Evolutionary conservation across 2,797 vertebrate species (phyloP).

Genomic region (Gobionotothen gibberifrons): DNA sequence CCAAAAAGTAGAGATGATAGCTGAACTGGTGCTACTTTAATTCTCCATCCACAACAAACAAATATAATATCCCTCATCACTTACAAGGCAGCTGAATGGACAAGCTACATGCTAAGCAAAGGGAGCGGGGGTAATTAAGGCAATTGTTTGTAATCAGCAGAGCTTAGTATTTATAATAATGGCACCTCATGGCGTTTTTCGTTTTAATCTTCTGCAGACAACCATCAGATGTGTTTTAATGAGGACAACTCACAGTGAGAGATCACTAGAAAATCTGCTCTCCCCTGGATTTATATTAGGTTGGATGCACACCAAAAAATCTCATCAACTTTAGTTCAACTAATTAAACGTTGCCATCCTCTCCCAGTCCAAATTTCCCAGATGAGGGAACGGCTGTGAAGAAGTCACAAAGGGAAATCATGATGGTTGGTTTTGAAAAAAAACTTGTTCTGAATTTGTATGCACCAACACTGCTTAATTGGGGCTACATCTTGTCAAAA

Average conservation of each 20-base stretch:
- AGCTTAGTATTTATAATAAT: conserved; percentile 66
- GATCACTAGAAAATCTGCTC: conserved; percentile 53
- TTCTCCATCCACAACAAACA: conserved; percentile 6
- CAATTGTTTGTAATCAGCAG: conserved; percentile 63
- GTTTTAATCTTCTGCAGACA: conserved; percentile 62
- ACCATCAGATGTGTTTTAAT: conserved; percentile 72
- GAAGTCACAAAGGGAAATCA: conserved; percentile 48
- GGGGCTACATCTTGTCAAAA: conserved; percentile 63
- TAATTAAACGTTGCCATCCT: conserved; percentile 72
- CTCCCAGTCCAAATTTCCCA: conserved; percentile 57
- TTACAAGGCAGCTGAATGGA: background rate
- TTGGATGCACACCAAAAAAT: conserved; percentile 69
- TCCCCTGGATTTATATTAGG: conserved; percentile 66
- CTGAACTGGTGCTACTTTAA: background rate
- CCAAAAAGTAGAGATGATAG: background rate
- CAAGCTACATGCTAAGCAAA: conserved; percentile 18
- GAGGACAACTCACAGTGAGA: conserved; percentile 69
- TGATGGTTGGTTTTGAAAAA: conserved; percentile 37
- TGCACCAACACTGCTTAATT: conserved; percentile 54
- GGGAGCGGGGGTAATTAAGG: conserved; percentile 33
- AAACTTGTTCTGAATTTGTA: conserved; percentile 30
- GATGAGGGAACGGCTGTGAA: conserved; percentile 57
- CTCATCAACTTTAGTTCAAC: conserved; percentile 74
- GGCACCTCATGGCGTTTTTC: conserved; percentile 56
- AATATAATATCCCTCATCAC: background rate